Conservation (phyloP, 2,113 vertebrate species). For the Anser cygnoides region DNA sequence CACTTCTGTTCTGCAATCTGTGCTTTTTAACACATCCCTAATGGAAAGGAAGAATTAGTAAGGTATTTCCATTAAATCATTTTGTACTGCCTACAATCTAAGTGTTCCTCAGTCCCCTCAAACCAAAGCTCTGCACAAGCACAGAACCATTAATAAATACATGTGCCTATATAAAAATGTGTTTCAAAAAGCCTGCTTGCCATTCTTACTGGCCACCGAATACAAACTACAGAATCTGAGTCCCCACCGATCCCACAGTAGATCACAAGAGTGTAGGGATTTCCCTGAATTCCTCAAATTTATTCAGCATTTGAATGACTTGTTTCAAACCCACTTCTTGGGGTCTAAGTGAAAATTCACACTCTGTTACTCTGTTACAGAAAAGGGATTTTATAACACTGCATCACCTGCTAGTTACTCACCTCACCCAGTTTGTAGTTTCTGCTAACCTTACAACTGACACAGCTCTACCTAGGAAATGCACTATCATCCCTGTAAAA, state of each 20-base stretch:
- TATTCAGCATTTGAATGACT: neutral
- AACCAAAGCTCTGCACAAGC: neutral
- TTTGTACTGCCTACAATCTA: neutral
- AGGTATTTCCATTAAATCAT: neutral
- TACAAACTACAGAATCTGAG: neutral
- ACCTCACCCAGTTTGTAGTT: neutral
- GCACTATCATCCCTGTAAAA: neutral
- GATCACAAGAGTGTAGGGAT: neutral
- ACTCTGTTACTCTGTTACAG: neutral
- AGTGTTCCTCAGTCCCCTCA: neutral
- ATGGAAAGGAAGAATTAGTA: neutral
- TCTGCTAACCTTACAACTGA: neutral
- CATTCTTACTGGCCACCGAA: neutral
- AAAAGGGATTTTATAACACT: neutral
- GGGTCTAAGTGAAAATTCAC: neutral
- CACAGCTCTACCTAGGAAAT: neutral
- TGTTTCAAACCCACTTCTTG: neutral
- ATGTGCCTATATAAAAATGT: neutral
- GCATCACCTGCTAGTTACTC: neutral
- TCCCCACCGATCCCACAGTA: rapidly evolving
- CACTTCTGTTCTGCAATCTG: neutral
- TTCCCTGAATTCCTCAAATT: neutral
- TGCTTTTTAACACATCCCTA: neutral
- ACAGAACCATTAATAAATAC: neutral
- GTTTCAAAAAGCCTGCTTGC: neutral